Base-by-base conservation (phyloP, 1,140 invertebrate species). In the Neodiprion pinetum region DNA sequence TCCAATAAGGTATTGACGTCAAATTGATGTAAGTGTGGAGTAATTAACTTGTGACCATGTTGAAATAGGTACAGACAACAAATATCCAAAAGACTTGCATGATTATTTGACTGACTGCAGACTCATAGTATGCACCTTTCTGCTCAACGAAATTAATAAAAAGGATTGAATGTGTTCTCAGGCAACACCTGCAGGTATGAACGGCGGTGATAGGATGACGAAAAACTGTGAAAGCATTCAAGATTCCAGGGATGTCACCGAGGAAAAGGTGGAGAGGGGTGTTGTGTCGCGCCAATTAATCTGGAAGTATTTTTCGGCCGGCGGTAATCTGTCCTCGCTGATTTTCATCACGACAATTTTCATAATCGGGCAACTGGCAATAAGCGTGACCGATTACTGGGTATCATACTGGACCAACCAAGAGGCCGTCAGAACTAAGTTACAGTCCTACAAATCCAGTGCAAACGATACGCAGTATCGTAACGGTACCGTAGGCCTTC, bases 381-480 rank as follows among this genome's bases (percentile, higher is more conserved):
- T 92, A 49, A 94, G 93, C 75, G 91, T 91, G 1, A 91, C 91
- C 8, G 95, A 97, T 82, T 97, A 92, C 82, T 97, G 95, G 91
- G 88, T 96, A 0, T 93, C 93, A 75, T 93, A 91, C 74, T 97
- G 95, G 96, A 90, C 90, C 0, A 89, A 89, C 49, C 74, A 89
- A 49, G 90, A 91, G 76, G 76, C 83, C 7, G 85, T 87, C 9
- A 76, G 89, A 66, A 76, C 73, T 0, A 77, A 79, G 23, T 80
- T 82, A 11, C 53, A 61, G 8, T 40, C 28, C 28, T 5, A 40
- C 28, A 40, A 40, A 40, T 40, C 28, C 28, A 40, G 28, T 40
- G 28, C 28, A 40, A 40, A 40, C 28, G 28, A 40, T 40, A 40
- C 28, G 28, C 28, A 5, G 28, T 40, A 40, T 40, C 28, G 50